Conservation (phyloP, 2,888 invertebrate genomes). For the Periphyllus acericola region DNA sequence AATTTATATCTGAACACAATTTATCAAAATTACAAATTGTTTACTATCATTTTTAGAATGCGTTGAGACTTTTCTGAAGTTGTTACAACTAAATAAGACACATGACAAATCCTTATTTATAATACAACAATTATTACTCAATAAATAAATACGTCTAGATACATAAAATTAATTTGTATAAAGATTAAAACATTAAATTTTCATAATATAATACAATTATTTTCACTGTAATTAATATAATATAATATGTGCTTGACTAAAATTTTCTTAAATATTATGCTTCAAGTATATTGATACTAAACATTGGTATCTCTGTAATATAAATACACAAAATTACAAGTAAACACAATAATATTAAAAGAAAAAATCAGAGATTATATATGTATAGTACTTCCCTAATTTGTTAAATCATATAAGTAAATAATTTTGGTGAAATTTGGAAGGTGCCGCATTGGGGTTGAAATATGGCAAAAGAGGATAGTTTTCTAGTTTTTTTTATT, state of each 20-base stretch:
- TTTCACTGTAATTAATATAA: not conserved
- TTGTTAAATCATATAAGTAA: too few species aligned
- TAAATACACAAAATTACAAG: not conserved
- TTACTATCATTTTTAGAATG: too few species aligned
- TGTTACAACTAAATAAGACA: not conserved
- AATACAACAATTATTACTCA: not conserved
- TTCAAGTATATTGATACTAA: not conserved
- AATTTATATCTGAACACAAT: too few species aligned
- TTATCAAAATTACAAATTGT: too few species aligned
- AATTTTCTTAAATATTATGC: slow-evolving; percentile 16
- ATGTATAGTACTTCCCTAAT: too few species aligned
- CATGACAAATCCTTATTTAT: not conserved
- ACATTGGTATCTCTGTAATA: slow-evolving; percentile 44
- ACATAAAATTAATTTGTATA: not conserved
- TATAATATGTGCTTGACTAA: not conserved
- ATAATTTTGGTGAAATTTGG: too few species aligned
- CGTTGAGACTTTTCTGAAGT: too few species aligned
- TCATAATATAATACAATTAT: not conserved
- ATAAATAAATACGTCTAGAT: too few species aligned
- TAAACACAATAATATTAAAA: not conserved
- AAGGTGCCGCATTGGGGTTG: too few species aligned
- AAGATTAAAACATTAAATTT: not conserved
- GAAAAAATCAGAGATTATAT: too few species aligned
- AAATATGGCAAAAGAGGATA: too few species aligned
- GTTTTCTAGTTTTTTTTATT: too few species aligned